Base-by-base conservation (phyloP, 2,888 invertebrate species). In the Eilema caniola region DNA sequence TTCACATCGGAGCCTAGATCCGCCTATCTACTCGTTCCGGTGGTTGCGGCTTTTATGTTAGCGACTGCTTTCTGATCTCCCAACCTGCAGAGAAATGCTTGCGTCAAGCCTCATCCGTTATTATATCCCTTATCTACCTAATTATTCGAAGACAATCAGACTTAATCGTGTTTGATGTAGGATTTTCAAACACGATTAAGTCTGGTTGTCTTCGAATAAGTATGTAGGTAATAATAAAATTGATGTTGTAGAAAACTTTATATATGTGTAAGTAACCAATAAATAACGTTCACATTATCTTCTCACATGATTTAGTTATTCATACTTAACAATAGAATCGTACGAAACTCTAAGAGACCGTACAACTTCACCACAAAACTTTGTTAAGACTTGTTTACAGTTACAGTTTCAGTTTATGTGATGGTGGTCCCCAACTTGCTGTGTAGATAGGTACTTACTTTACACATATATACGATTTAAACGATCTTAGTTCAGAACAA, bases 351-450 rank as follows among this genome's bases (percentile, higher is more conserved):
- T 87, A 87, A 88, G 87, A 88, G 88, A 86, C 88, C 85, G 86
- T 89, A 84, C 87, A 92, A 91, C 89, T 91, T 90, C 89, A 90
- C 92, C 92, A 85, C 92, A 89, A 86, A 93, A 93, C 90, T 92
- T 93, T 92, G 91, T 91, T 92, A 90, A 90, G 91, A 91, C 90
- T 93, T 92, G 92, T 92, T 92, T 92, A 92, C 90, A 88, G 88
- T 90, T 88, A 87, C 88, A 88, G 90, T 89, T 90, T 83, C 89
- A 90, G 89, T 92, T 92, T 92, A 92, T 90, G 91, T 89, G 90
- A 89, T 88, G 88, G 89, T 87, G 86, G 89, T 88, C 88, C 82
- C 85, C 82, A 89, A 90, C 86, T 90, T 87, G 79, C 70, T 82
- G 81, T 85, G 85, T 87, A 85, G 81, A 80, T 87, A 86, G 79